A percentile compares a stretch with the other conserved stretches of the same genome.
phyloP scores from a whole-genome alignment of 1,140 invertebrate genomes.

The Coelopa frigida region DNA sequence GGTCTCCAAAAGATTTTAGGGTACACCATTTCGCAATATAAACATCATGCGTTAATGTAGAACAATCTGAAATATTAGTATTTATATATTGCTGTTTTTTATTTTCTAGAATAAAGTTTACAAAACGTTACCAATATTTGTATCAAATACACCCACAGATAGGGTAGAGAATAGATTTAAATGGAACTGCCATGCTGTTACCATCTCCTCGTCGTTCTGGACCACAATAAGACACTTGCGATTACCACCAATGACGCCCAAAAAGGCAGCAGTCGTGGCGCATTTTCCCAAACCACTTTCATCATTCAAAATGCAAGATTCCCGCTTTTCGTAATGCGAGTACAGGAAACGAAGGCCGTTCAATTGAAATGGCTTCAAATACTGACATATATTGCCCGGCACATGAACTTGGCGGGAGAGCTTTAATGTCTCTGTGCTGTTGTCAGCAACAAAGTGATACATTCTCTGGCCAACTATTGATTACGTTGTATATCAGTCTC shows the following conservation, averaged over 20 bases:
- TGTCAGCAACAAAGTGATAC: slow-evolving; percentile 37
- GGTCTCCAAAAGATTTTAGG: slow-evolving; percentile 29
- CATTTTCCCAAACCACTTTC: slow-evolving; percentile 36
- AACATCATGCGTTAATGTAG: slow-evolving; percentile 20
- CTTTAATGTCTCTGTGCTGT: slow-evolving; percentile 25
- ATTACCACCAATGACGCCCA: slow-evolving; percentile 21
- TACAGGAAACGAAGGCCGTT: slow-evolving; percentile 32
- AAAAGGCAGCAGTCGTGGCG: slow-evolving; percentile 22
- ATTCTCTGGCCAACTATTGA: slow-evolving; percentile 13
- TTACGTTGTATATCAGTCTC: slow-evolving; percentile 2
- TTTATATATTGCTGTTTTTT: background rate
- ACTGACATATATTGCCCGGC: slow-evolving; percentile 30
- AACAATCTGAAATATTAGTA: slow-evolving; percentile 22
- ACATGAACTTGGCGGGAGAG: slow-evolving; percentile 26
- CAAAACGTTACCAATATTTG: slow-evolving; percentile 12
- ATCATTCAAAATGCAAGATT: slow-evolving; percentile 36
- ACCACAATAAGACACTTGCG: slow-evolving; percentile 33
- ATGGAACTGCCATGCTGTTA: slow-evolving; percentile 36
- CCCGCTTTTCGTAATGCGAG: slow-evolving; percentile 25
- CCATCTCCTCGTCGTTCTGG: slow-evolving; percentile 33
- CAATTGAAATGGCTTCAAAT: slow-evolving; percentile 34
- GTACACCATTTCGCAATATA: slow-evolving; percentile 36
- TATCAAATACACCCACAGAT: slow-evolving; percentile 24
- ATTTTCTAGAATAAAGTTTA: background rate
- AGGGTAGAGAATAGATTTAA: slow-evolving; percentile 28